A percentile compares a stretch with the other conserved stretches of the same genome.
phyloP scores from a whole-genome alignment of 2,797 vertebrate species.

The Microcaecilia unicolor region DNA sequence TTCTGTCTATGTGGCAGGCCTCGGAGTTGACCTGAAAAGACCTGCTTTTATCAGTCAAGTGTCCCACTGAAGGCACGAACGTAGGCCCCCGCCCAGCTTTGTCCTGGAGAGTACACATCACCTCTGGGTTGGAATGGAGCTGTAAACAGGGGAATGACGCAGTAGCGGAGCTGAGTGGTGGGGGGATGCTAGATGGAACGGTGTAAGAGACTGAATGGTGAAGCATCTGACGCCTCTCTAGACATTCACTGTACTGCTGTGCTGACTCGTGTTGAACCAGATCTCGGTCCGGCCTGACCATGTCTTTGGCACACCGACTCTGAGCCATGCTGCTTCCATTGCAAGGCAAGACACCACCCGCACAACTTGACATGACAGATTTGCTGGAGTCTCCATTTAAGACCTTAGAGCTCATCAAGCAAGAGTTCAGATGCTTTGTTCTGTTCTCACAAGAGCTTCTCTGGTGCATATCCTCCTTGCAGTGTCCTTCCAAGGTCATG shows the following conservation, averaged over 20 bases:
- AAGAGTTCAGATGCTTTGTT: constrained; percentile 77
- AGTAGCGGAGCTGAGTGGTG: constrained; percentile 61
- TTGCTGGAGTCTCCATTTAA: constrained; percentile 72
- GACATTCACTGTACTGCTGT: constrained; percentile 70
- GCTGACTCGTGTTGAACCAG: constrained; percentile 72
- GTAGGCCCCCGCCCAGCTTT: constrained; percentile 74
- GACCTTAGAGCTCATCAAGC: constrained; percentile 81
- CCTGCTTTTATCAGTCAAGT: constrained; percentile 69
- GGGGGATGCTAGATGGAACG: constrained; percentile 66
- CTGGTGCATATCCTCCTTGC: constrained; percentile 64
- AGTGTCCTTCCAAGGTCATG: constrained; percentile 56
- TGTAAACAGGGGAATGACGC: constrained; percentile 86
- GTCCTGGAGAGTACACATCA: constrained; percentile 82
- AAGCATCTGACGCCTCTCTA: constrained; percentile 80
- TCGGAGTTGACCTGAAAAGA: constrained; percentile 78
- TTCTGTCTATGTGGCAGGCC: constrained; percentile 53
- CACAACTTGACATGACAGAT: constrained; percentile 70
- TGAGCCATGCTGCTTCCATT: constrained; percentile 34
- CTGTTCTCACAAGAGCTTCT: constrained; percentile 50
- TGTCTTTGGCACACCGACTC: constrained; percentile 76
- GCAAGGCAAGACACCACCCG: constrained; percentile 43
- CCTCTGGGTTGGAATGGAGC: constrained; percentile 77
- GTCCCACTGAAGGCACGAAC: constrained; percentile 80
- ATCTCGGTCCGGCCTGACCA: constrained; percentile 53
- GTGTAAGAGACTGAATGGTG: constrained; percentile 81